These are phyloP conservation scores for Paguma larvata DNA, from an alignment of 2,797 vertebrate species.

Conservation along the genomic window DNA sequence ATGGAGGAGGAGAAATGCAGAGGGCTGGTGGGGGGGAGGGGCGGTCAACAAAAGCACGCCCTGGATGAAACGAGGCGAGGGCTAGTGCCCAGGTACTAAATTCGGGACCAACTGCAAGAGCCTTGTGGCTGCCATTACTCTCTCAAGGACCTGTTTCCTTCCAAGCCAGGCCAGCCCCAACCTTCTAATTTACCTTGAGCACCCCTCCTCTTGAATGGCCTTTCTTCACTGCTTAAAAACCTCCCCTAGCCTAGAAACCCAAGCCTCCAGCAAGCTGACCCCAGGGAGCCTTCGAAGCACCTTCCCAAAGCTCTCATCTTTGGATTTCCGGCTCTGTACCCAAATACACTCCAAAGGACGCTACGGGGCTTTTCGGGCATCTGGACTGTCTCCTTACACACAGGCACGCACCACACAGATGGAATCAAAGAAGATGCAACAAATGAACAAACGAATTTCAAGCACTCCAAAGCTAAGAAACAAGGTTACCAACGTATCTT, in stretches of 20 bases:
- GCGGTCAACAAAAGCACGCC: rapidly evolving
- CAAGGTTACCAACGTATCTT: neutral
- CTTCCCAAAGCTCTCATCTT: rapidly evolving
- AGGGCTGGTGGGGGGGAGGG: neutral
- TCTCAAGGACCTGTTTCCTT: conserved; percentile 28
- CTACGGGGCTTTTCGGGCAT: neutral
- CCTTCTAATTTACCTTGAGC: neutral
- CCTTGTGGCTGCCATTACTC: neutral
- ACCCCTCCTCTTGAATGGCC: neutral
- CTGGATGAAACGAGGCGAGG: neutral
- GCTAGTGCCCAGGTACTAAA: neutral
- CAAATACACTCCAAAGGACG: neutral
- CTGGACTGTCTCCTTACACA: neutral
- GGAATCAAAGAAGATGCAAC: neutral
- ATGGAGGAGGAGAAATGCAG: neutral
- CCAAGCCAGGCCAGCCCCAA: too few species aligned
- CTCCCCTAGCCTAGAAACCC: neutral
- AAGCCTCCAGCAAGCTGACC: neutral
- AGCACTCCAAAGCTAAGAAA: neutral
- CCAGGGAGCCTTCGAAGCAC: neutral
- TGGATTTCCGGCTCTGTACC: neutral
- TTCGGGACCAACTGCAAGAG: neutral
- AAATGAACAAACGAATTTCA: neutral
- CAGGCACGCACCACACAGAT: neutral
- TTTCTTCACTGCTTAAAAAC: neutral